These are phyloP conservation scores for Rhabditoides inermis DNA, from an alignment of 2,888 invertebrate genomes.

Conservation along the genomic window DNA sequence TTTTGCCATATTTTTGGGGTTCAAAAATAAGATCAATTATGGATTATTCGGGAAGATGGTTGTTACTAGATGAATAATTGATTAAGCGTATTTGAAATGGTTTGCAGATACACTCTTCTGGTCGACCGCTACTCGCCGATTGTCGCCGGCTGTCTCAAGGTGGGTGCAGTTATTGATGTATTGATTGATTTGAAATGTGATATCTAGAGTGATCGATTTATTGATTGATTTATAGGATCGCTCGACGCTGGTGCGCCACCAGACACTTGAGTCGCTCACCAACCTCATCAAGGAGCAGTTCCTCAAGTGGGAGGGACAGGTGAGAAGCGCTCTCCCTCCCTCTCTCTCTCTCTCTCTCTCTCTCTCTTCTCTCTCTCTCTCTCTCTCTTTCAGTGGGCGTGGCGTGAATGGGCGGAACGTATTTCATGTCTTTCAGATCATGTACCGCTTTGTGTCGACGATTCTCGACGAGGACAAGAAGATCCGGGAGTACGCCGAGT, in stretches of 20 bases:
- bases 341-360: neutral
- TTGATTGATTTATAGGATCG: too few relatives aligned
- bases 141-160: slow-evolving; percentile 64
- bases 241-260: slow-evolving; percentile 62
- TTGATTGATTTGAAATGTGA: too few relatives aligned
- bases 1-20: too few relatives aligned
- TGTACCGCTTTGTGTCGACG: slow-evolving; percentile 62
- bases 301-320: slow-evolving; percentile 54
- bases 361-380: slow-evolving; percentile 3
- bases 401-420: neutral
- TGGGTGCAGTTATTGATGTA: too few relatives aligned
- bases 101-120: slow-evolving; percentile 28
- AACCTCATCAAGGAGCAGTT: slow-evolving; percentile 67
- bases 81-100: too few relatives aligned
- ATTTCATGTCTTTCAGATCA: slow-evolving; percentile 49
- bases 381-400: slow-evolving; percentile 1
- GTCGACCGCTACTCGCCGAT: slow-evolving; percentile 52
- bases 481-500: slow-evolving; percentile 61
- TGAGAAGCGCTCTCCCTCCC: too few relatives aligned
- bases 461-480: slow-evolving; percentile 53
- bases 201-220: too few relatives aligned
- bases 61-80: too few relatives aligned
- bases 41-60: too few relatives aligned
- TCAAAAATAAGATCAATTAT: neutral
- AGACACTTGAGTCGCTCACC: slow-evolving; percentile 65